These are phyloP conservation scores for Drepana falcataria DNA, from an alignment of 2,888 invertebrate species.

Conservation along the genomic window DNA sequence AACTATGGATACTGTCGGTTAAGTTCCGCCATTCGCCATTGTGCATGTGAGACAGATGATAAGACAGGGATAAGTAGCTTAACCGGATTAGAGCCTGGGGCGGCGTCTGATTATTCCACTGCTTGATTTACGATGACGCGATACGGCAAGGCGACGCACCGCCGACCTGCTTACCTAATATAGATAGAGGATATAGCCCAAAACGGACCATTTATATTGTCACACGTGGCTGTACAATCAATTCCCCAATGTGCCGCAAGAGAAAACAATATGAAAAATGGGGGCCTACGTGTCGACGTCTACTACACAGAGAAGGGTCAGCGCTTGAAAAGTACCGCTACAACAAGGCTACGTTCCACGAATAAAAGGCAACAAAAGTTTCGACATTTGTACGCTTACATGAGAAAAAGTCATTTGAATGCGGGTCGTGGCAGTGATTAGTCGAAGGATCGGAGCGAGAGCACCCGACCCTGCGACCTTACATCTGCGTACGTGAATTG, in stretches of 20 bases:
- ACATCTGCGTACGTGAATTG: constrained; percentile 44
- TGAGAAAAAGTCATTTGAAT: constrained; percentile 67
- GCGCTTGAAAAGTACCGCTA: constrained; percentile 12
- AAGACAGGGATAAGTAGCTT: constrained; percentile 65
- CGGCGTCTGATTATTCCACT: constrained; percentile 67
- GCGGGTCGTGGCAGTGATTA: constrained; percentile 70
- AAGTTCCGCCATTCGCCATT: constrained; percentile 53
- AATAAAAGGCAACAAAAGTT: constrained; percentile 42
- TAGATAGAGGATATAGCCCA: constrained; percentile 34
- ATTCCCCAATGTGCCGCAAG: constrained; percentile 32
- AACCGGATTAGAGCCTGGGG: constrained; percentile 64
- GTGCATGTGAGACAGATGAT: constrained; percentile 64
- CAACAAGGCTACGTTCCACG: constrained; percentile 30
- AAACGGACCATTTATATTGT: constrained; percentile 67
- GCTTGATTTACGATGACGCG: constrained; percentile 74
- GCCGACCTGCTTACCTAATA: constrained; percentile 58
- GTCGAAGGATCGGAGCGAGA: constrained; percentile 42
- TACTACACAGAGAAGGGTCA: constrained; percentile 47
- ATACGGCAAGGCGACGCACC: constrained; percentile 47
- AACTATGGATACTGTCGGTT: constrained; percentile 32
- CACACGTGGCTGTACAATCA: constrained; percentile 57
- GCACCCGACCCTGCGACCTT: constrained; percentile 45
- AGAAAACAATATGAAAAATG: constrained; percentile 61
- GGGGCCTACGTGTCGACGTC: constrained; percentile 55
- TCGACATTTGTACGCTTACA: constrained; percentile 46